Base-by-base conservation (phyloP, 1,140 invertebrate genomes). In the Cotesia chilonis region DNA sequence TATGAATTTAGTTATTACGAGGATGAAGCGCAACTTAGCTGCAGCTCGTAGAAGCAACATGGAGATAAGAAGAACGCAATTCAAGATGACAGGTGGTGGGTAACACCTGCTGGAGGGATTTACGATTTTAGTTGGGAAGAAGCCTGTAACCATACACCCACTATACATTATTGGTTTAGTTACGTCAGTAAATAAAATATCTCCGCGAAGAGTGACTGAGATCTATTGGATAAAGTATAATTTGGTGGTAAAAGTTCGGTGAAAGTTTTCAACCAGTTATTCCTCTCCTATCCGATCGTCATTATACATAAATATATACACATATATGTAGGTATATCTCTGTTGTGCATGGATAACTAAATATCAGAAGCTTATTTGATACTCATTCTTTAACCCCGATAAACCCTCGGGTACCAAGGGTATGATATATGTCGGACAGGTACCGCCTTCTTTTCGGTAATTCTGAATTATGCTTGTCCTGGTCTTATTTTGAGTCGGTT, bases 381-480 rank as follows among this genome's bases (percentile, higher is more conserved):
- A 64, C 71, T 72, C 66, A 65, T 60, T 75, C 76, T 76, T 75
- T 74, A 75, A 70, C 74, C 78, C 74, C 28, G 73, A 81, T 75
- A 80, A 66, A 82, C 80, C 78, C 81, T 74, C 80, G 81, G 76
- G 76, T 52, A 72, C 78, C 35, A 74, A 47, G 17, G 7, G 9
- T 20, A 73, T 85, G 82, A 85, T 82, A 82, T 83, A 84, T 84
- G 80, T 77, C 79, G 78, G 76, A 82, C 65, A 71, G 77, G 78
- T 14, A 76, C 76, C 78, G 79, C 79, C 79, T 82, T 76, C 77
- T 76, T 77, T 76, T 75, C 79, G 81, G 83, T 85, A 84, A 85
- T 85, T 84, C 83, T 84, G 82, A 85, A 84, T 84, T 84, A 84
- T 85, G 82, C 80, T 78, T 81, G 80, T 80, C 78, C 81, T 83